Conservation (phyloP, 2,113 vertebrate species). For the Dromiciops gliroides region DNA sequence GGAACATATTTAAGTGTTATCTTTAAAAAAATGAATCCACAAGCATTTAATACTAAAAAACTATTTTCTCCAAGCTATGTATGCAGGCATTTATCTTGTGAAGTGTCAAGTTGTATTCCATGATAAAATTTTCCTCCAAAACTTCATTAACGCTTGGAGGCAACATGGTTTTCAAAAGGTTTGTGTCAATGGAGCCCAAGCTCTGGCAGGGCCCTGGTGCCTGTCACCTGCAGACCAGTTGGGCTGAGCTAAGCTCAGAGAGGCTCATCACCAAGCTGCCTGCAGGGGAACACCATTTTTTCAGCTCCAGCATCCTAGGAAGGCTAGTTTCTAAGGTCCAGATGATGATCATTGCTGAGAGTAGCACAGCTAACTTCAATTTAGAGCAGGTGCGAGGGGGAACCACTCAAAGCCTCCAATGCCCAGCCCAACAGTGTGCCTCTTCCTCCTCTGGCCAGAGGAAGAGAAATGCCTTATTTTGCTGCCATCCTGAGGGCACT, state of each 20-base stretch:
- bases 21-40: neutral
- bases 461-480: neutral
- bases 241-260: neutral
- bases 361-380: too few relatives aligned
- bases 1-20: neutral
- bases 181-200: neutral
- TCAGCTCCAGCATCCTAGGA: neutral
- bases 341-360: too few relatives aligned
- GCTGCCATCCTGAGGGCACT: slow-evolving; percentile 20
- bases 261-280: neutral
- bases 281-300: neutral
- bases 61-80: neutral
- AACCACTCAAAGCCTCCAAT: too few relatives aligned
- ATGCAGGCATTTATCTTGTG: neutral
- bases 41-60: neutral
- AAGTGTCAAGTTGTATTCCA: neutral
- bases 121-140: neutral
- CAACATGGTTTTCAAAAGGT: neutral
- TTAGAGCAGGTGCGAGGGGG: too few relatives aligned
- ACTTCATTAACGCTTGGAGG: neutral
- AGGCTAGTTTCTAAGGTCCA: neutral
- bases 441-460: neutral
- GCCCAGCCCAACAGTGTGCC: slow-evolving; percentile 1
- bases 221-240: neutral
- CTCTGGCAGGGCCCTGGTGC: neutral